These are phyloP conservation scores for Amphiura filiformis DNA, from an alignment of 35 echinoderm and acorn worm genomes.

Conservation along the genomic window DNA sequence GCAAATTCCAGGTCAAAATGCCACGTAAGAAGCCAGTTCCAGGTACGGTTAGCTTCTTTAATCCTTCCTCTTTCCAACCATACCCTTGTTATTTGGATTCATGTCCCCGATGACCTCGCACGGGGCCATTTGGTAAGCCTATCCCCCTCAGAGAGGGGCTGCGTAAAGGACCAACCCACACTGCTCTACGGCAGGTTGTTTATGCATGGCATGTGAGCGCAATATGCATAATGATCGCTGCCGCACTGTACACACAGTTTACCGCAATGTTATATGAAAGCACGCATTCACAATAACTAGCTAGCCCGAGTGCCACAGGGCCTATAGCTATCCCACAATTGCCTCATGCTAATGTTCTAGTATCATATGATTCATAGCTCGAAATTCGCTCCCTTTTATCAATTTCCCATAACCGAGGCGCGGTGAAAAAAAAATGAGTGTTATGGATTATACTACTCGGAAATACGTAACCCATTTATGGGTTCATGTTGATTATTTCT, in stretches of 20 bases:
- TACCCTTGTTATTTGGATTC: neutral
- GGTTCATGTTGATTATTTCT: conserved; percentile 7
- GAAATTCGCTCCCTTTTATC: neutral
- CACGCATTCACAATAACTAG: neutral
- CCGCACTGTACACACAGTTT: neutral
- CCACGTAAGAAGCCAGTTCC: conserved; percentile 40
- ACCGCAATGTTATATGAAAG: neutral
- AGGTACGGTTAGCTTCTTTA: conserved; percentile 16
- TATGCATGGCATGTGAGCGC: conserved; percentile 37
- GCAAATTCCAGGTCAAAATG: conserved; percentile 42
- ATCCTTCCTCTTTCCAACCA: conserved; percentile 6
- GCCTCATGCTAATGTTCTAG: neutral
- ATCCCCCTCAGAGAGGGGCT: neutral
- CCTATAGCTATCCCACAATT: neutral
- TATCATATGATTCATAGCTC: neutral
- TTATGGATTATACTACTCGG: neutral
- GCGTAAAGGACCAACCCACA: neutral
- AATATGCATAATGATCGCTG: conserved; percentile 13
- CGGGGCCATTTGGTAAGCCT: neutral
- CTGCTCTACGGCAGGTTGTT: conserved; percentile 10
- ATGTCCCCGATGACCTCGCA: neutral
- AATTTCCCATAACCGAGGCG: neutral
- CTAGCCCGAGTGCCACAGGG: neutral
- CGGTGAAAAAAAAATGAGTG: neutral
- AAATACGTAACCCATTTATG: neutral